Evolutionary conservation across 2,888 invertebrate species (phyloP), one percentile per base, ranked within the genome.

Genomic region (Ariolimax columbianus): DNA sequence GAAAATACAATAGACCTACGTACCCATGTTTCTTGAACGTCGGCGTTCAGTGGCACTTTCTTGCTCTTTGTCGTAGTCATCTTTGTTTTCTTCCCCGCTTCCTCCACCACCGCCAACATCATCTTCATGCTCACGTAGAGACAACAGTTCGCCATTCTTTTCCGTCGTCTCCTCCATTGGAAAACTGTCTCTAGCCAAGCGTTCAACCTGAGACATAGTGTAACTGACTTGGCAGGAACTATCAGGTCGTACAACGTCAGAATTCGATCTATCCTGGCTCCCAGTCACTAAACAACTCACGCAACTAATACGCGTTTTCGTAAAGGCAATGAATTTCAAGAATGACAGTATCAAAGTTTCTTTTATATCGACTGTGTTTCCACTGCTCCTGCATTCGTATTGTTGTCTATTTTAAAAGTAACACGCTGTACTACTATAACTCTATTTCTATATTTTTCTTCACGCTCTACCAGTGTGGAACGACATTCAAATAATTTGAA

Each of bases 131-230:
- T 77, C 83, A 14, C 77, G 66, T 17, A 89, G 87, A 38, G 89
- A 89, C 68, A 89, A 85, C 63, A 89, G 86, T 82, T 89, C 89
- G 17, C 89, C 89, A 77, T 89, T 89, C 80, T 89, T 89, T 51
- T 86, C 88, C 68, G 86, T 88, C 17, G 87, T 86, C 33, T 81
- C 85, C 55, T 83, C 87, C 84, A 82, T 82, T 70, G 82, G 73
- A 84, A 84, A 70, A 51, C 82, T 79, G 84, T 86, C 84, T n/a
- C 82, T 72, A 36, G 84, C 86, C 59, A 84, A 59, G 9, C 84
- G 82, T 30, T 86, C 82, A 23, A 78, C 79, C 63, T 86, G 86
- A 14, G 86, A 84, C 84, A 75, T 82, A 9, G 2, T 55, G n/a
- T 59, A 38, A n/a, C 36, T n/a, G n/a, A 59, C 19, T 23, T 78